Base-by-base conservation (phyloP, 2,113 vertebrate species). In the Apus apus region DNA sequence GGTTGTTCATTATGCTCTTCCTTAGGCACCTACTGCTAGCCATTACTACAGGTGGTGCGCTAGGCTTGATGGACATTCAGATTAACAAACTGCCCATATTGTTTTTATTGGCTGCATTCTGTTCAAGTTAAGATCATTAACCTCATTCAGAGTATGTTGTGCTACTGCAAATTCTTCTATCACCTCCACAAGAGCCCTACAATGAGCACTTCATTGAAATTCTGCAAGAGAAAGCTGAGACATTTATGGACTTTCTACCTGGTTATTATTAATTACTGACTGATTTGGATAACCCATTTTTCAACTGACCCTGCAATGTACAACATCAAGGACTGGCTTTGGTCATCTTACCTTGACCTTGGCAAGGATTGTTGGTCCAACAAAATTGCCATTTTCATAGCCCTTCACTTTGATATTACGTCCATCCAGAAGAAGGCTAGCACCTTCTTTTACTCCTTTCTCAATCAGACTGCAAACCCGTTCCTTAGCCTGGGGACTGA, bases 301-400 rank as follows among this genome's bases (percentile, higher is more conserved):
- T 84, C 72, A 70, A 10, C 0, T 75, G 23, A 46, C 16, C 20
- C 53, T 95, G 51, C 72, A 68, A 72, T 19, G 40, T 15, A 56
- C 12, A 30, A 9, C 38, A 66, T 30, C 8, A 79, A 87, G 51
- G 34, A 36, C 32, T 20, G 32, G 13, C 43, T 71, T 89, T 84
- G 51, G n/a, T 58, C 72, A 56, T 62, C 97, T 97, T 95, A 99
- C 99, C 95, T 98, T 99, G 87, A 99, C 99, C 11, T 98, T 97
- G 91, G 97, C 84, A 79, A 99, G 98, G 95, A 99, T 98, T 1
- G 99, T 99, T 67, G 99, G 99, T 54, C 99, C 99, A 90, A 99
- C 99, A 95, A 99, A 99, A 97, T 99, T 99, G 78, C 99, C 99
- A 7, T 98, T 98, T 97, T 99, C 99, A 54, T 98, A 99, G 90